These are phyloP conservation scores for Monoplex corrugatus DNA, from an alignment of 2,888 invertebrate genomes.

Conservation along the genomic window DNA sequence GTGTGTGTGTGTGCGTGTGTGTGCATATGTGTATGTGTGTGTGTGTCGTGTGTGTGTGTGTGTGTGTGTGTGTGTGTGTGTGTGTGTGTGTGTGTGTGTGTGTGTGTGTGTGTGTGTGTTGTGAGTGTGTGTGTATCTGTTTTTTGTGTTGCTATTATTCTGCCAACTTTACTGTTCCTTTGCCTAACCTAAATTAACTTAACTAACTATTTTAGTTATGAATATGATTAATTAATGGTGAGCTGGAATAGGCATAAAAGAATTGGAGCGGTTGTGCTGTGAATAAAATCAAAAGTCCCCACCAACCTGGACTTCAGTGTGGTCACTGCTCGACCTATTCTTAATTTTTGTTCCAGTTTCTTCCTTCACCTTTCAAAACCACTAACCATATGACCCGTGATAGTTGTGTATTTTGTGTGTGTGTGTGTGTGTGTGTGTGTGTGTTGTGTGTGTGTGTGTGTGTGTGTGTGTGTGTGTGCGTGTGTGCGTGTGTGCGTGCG, in stretches of 20 bases:
- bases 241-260: too few species aligned
- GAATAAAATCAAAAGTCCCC: too few species aligned
- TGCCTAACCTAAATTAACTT: too few species aligned
- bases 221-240: too few species aligned
- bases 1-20: neutral
- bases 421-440: neutral
- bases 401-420: neutral
- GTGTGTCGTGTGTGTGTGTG: neutral
- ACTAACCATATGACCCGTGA: too few species aligned
- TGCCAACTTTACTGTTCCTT: neutral
- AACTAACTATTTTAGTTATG: too few species aligned
- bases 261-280: too few species aligned
- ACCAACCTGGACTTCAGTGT: too few species aligned
- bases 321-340: too few species aligned
- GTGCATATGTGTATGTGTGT: conserved; percentile 5
- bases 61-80: neutral
- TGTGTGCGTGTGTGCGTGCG: neutral
- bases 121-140: neutral
- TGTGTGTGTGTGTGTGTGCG: neutral
- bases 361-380: too few species aligned
- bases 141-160: neutral
- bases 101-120: neutral
- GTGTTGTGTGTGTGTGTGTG: too few species aligned
- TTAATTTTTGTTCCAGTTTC: too few species aligned
- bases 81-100: neutral